A percentile compares a stretch with the other conserved stretches of the same genome.
Evolutionary conservation across 2,888 invertebrate genomes (phyloP).

Genomic region (Hyppa rectilinea): DNA sequence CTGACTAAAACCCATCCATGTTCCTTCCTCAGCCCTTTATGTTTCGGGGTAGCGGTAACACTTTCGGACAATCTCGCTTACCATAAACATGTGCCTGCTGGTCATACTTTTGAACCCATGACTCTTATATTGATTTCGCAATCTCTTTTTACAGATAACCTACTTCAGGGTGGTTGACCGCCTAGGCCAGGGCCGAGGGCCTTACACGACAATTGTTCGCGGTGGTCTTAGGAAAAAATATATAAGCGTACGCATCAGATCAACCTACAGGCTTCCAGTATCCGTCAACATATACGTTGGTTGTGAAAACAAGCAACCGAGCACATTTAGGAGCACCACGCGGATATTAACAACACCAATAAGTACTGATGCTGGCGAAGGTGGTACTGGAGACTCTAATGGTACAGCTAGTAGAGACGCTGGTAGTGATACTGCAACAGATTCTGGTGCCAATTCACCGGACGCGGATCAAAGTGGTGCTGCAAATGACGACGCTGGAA

Average conservation of each 20-base stretch:
- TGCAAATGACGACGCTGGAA: background rate
- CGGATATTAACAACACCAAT: background rate
- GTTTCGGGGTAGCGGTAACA: too few species aligned
- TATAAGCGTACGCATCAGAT: slow-evolving; percentile 74
- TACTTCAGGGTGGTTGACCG: slow-evolving; percentile 82
- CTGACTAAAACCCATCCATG: too few species aligned
- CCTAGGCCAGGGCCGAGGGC: slow-evolving; percentile 76
- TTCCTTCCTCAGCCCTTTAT: too few species aligned
- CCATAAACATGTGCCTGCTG: background rate
- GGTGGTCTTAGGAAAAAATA: slow-evolving; percentile 79
- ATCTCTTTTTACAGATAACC: slow-evolving; percentile 79
- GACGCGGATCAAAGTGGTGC: background rate
- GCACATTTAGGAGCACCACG: slow-evolving; percentile 10
- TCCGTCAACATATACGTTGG: slow-evolving; percentile 84
- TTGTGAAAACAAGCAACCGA: slow-evolving; percentile 72
- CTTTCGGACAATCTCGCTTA: too few species aligned
- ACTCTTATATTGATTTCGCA: background rate
- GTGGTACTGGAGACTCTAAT: background rate
- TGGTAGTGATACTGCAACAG: background rate
- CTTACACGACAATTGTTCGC: slow-evolving; percentile 73
- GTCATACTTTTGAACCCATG: background rate
- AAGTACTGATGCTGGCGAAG: background rate
- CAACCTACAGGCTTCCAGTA: slow-evolving; percentile 77
- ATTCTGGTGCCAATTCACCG: background rate
- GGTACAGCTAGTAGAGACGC: background rate